These are phyloP conservation scores for Drosophila recens DNA, from an alignment of 2,888 invertebrate species.

Conservation along the genomic window DNA sequence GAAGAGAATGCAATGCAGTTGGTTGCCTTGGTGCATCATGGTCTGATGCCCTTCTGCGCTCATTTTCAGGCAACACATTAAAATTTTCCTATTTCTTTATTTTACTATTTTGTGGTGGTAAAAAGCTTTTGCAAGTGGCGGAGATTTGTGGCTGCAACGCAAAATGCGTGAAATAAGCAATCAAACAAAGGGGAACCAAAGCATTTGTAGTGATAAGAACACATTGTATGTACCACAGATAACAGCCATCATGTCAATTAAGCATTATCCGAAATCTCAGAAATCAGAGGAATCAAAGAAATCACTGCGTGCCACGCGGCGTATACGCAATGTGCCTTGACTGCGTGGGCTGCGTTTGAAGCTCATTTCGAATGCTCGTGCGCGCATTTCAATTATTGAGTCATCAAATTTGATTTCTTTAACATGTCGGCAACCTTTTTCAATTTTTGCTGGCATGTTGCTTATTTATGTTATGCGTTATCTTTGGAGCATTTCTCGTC, in stretches of 20 bases:
- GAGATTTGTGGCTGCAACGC: slow-evolving; percentile 64
- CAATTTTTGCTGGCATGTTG: slow-evolving; percentile 55
- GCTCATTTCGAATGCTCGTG: slow-evolving; percentile 58
- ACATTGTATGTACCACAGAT: slow-evolving; percentile 5
- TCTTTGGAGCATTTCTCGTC: slow-evolving; percentile 53
- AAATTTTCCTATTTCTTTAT: slow-evolving; percentile 19
- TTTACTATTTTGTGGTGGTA: slow-evolving; percentile 31
- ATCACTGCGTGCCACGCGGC: slow-evolving; percentile 33
- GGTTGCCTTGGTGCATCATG: slow-evolving; percentile 52
- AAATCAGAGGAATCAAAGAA: slow-evolving; percentile 28
- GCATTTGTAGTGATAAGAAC: neutral
- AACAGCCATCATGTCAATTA: slow-evolving; percentile 11
- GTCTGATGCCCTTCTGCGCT: slow-evolving; percentile 57
- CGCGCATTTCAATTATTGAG: slow-evolving; percentile 76
- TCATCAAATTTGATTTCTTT: slow-evolving; percentile 76
- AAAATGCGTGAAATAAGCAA: slow-evolving; percentile 58
- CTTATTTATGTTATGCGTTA: slow-evolving; percentile 65
- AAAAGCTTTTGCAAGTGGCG: slow-evolving; percentile 58
- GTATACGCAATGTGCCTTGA: slow-evolving; percentile 45
- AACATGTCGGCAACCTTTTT: slow-evolving; percentile 57
- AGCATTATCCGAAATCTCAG: neutral
- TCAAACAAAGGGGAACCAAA: slow-evolving; percentile 5
- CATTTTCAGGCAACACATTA: slow-evolving; percentile 47
- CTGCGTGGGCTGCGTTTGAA: neutral
- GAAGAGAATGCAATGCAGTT: slow-evolving; percentile 59